Evolutionary conservation across 2,797 vertebrate species (phyloP).

Genomic region (Taeniopygia guttata): DNA sequence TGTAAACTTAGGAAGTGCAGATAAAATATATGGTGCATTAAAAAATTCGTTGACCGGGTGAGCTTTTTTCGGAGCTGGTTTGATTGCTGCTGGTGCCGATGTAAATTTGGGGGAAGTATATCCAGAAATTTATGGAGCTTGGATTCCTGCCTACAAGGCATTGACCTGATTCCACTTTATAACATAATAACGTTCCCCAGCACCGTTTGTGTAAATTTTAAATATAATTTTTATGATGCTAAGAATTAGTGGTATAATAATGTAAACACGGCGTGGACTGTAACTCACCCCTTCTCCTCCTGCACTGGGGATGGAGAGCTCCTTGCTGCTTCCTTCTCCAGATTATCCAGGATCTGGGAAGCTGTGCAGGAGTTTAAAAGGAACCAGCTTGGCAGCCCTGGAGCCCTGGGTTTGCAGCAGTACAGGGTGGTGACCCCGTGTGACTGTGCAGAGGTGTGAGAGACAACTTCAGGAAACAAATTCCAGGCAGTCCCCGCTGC

Average conservation of each 20-base stretch:
- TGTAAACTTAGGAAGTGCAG: constrained; percentile 79
- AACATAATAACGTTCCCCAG: constrained; percentile 39
- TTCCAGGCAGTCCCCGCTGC: neutral
- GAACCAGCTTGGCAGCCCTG: neutral
- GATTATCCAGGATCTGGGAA: neutral
- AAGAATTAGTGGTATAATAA: constrained; percentile 72
- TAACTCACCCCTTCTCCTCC: constrained; percentile 65
- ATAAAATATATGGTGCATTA: constrained; percentile 79
- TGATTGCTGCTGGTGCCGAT: constrained; percentile 64
- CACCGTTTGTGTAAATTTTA: constrained; percentile 29
- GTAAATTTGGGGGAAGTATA: constrained; percentile 71
- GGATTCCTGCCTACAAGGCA: constrained; percentile 45
- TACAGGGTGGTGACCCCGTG: neutral
- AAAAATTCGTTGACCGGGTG: constrained; percentile 71
- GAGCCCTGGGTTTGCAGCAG: neutral
- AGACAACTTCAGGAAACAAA: neutral
- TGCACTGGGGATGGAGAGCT: neutral
- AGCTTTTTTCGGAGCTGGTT: constrained; percentile 68
- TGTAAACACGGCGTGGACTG: constrained; percentile 29
- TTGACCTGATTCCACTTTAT: constrained; percentile 69
- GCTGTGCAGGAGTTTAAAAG: neutral
- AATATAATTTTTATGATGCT: constrained; percentile 48
- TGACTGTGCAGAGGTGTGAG: neutral
- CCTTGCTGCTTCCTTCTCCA: neutral
- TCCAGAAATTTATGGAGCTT: constrained; percentile 63